Base-by-base conservation (phyloP, 37 sponge, comb jelly and placozoan species). In the Agelas oroides region DNA sequence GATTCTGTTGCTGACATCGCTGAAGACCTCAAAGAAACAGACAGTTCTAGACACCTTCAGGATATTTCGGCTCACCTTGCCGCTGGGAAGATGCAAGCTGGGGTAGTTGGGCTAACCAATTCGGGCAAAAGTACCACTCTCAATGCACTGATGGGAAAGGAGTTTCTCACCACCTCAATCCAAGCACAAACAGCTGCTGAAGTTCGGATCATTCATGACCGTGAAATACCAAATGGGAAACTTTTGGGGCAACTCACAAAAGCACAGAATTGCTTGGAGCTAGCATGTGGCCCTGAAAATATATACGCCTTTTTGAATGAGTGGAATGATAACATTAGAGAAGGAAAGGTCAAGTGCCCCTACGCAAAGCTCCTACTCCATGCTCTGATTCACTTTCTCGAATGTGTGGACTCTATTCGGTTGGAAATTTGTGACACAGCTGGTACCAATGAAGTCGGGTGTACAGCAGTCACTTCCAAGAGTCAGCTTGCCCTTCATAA, bases 171-270 rank as follows among this genome's bases (percentile, higher is more conserved):
- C 18, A 64, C 25, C 65, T 64, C 65, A 16, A 16, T 64, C 12
- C 65, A 64, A 27, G 25, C 65, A 64, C 65, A 64, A 21, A 64
- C 65, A 64, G 65, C 65, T 27, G n/a, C 16, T 24, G 65, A 64
- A 21, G 25, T 64, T 11, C 16, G 25, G 20, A 64, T 64, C n/a
- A 27, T 64, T 11, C 65, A 64, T 21, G 25, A 21, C n/a, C 20
- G 25, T 12, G 13, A 11, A 16, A 64, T 21, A n/a, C 65, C 65
- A 15, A 27, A 64, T 64, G 65, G 65, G 27, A 27, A 16, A 16
- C 65, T 64, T 21, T 64, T 24, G 12, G 65, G 25, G 13, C 25
- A 24, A 12, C 11, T 24, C 12, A 23, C 16, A 27, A 16, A 16
- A 24, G 65, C 12, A 24, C 25, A 64, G 16, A 15, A 64, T 24